A percentile compares a stretch with the other conserved stretches of the same genome.
These are phyloP conservation scores for Chloroceryle inda DNA, from an alignment of 2,797 vertebrate species.

Conservation along the genomic window DNA sequence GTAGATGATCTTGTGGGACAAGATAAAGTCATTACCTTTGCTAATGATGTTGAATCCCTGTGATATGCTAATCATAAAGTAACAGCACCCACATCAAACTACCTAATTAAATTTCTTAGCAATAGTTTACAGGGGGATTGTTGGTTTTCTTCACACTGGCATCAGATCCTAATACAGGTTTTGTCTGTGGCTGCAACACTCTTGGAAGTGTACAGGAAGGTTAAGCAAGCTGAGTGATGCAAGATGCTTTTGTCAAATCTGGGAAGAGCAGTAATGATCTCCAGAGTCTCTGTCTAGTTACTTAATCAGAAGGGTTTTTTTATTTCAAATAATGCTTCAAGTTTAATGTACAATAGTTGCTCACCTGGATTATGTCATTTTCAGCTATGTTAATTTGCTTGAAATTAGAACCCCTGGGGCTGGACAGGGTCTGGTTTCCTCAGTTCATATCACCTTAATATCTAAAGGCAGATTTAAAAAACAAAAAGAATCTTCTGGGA, in stretches of 20 bases:
- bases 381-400: not conserved
- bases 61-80: not conserved
- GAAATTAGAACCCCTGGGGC: not conserved
- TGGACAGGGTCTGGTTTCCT: not conserved
- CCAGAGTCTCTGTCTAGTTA: not conserved
- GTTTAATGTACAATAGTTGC: not conserved
- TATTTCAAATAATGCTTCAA: not conserved
- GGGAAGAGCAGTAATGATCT: not conserved
- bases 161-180: not conserved
- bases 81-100: fast-evolving
- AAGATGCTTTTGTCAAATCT: not conserved
- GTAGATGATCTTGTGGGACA: not conserved
- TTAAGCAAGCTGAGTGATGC: not conserved
- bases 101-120: not conserved
- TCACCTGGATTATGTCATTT: not conserved
- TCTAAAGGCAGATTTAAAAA: not conserved
- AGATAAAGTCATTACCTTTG: not conserved
- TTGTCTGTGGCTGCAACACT: fast-evolving
- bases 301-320: not conserved
- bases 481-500: not conserved
- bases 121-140: not conserved
- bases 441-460: not conserved
- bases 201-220: not conserved
- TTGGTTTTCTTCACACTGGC: not conserved
- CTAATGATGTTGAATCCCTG: not conserved